These are phyloP conservation scores for Eulemur albifrons DNA, from an alignment of 2,797 vertebrate species.

Conservation along the genomic window DNA sequence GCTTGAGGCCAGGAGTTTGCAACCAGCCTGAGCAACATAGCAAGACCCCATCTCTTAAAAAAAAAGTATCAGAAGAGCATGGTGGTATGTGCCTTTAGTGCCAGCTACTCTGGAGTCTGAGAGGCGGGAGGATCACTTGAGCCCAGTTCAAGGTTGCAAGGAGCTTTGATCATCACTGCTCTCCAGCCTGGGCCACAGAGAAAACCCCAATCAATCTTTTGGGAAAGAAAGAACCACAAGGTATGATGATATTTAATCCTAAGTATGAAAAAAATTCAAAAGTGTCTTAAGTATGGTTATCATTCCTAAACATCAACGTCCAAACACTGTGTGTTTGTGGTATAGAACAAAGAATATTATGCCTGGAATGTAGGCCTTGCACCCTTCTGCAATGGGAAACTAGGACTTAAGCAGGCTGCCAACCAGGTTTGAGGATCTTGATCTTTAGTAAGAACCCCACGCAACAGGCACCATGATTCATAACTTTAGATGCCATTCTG, in stretches of 20 bases:
- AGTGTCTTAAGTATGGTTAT: neutral
- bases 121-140: neutral
- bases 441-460: neutral
- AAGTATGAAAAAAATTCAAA: neutral
- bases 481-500: neutral
- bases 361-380: neutral
- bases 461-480: neutral
- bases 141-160: neutral
- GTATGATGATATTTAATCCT: slow-evolving; percentile 10
- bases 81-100: neutral
- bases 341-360: neutral
- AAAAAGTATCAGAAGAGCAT: neutral
- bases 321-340: neutral
- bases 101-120: neutral
- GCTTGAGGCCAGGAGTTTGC: neutral
- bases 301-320: neutral
- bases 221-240: neutral
- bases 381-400: neutral
- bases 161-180: neutral
- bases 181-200: neutral
- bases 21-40: neutral
- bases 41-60: neutral
- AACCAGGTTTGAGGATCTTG: neutral
- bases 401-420: neutral
- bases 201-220: neutral